Conservation (phyloP, 2,888 invertebrate genomes). For the Oscheius onirici region DNA sequence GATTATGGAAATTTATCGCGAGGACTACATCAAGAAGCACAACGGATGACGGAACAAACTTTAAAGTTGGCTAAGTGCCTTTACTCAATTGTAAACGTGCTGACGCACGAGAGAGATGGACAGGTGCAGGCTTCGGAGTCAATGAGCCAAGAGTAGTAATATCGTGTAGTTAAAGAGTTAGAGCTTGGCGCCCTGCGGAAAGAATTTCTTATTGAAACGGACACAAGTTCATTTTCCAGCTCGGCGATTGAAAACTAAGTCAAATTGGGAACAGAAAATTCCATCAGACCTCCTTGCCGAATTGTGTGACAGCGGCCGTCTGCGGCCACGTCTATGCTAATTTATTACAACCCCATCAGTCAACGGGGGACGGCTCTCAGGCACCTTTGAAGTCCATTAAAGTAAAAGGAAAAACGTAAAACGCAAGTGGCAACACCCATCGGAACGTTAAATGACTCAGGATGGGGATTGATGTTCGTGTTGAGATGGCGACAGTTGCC, state of each 20-base stretch:
- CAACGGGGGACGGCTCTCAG: slow-evolving; percentile 15
- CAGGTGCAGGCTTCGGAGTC: slow-evolving; percentile 20
- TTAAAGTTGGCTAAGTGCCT: slow-evolving; percentile 1
- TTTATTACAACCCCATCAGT: slow-evolving; percentile 33
- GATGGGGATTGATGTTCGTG: slow-evolving; percentile 20
- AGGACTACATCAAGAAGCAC: slow-evolving; percentile 25
- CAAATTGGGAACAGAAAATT: no score
- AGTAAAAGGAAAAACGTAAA: background rate
- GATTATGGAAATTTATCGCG: slow-evolving; percentile 32
- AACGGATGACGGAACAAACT: slow-evolving; percentile 2
- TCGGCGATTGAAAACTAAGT: no score
- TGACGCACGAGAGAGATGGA: slow-evolving; percentile 22
- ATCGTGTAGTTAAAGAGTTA: background rate
- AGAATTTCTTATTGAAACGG: background rate
- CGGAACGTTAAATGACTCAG: slow-evolving; percentile 2
- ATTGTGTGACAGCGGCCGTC: slow-evolving; percentile 11
- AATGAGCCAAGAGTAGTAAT: slow-evolving; percentile 18
- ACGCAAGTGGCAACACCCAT: background rate
- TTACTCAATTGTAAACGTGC: slow-evolving; percentile 21
- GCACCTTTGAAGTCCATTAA: background rate
- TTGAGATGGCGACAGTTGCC: slow-evolving; percentile 21
- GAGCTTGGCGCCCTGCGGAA: background rate
- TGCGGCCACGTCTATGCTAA: slow-evolving; percentile 20
- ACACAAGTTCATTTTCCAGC: background rate
- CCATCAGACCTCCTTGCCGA: background rate